A percentile compares a stretch with the other conserved stretches of the same genome.
These are phyloP conservation scores for Caenorhabditis sp. DNA, from an alignment of 2,888 invertebrate species.

Conservation along the genomic window DNA sequence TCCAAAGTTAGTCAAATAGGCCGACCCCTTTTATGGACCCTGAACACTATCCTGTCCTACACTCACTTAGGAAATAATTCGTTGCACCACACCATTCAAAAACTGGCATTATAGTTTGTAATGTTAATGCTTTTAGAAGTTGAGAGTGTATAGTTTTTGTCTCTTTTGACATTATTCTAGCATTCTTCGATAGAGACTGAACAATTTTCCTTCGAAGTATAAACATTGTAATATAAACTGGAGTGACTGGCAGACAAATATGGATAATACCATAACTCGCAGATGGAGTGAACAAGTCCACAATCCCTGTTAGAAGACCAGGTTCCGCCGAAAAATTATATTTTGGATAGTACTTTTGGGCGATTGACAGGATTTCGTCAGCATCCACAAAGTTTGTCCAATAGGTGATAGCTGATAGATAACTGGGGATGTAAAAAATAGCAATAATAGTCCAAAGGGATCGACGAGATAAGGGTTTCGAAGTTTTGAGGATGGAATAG, in stretches of 20 bases:
- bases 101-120: slow-evolving; percentile 25
- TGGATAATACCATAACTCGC: slow-evolving; percentile 24
- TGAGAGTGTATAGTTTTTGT: slow-evolving; percentile 29
- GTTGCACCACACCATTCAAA: slow-evolving; percentile 21
- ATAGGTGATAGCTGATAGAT: slow-evolving; percentile 12
- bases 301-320: slow-evolving; percentile 19
- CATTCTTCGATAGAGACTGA: slow-evolving; percentile 11
- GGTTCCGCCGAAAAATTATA: slow-evolving; percentile 13
- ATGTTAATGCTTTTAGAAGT: slow-evolving; percentile 25
- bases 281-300: slow-evolving; percentile 12
- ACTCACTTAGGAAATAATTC: slow-evolving; percentile 9
- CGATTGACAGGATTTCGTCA: slow-evolving; percentile 17
- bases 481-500: slow-evolving; percentile 12
- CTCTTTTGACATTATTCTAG: slow-evolving; percentile 22
- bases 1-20: too few species aligned
- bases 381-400: slow-evolving; percentile 21
- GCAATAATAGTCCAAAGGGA: slow-evolving; percentile 4
- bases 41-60: too few species aligned
- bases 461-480: background rate
- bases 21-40: too few species aligned
- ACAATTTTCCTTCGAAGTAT: slow-evolving; percentile 21
- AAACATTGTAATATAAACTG: slow-evolving; percentile 29
- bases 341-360: slow-evolving; percentile 20
- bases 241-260: slow-evolving; percentile 31
- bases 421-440: slow-evolving; percentile 19